These are phyloP conservation scores for Temnothorax curvispinosus DNA, from an alignment of 1,140 invertebrate genomes.

Conservation along the genomic window DNA sequence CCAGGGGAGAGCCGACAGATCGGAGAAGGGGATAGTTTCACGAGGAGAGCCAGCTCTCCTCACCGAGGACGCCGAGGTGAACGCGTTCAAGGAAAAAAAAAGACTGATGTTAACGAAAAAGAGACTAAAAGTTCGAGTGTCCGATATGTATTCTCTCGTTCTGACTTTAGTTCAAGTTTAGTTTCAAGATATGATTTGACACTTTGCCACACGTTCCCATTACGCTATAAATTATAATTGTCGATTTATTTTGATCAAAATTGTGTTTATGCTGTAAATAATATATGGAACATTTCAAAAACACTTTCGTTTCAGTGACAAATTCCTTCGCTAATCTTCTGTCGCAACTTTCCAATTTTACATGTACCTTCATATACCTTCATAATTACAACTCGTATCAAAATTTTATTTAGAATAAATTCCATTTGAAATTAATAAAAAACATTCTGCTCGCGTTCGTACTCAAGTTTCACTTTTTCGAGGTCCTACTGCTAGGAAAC, in stretches of 20 bases:
- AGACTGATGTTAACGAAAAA: not conserved
- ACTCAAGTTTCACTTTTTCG: not conserved
- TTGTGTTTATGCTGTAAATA: not conserved
- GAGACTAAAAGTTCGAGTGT: not conserved
- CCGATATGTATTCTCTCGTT: not conserved
- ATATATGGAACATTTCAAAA: not conserved
- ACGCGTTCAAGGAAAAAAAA: not conserved
- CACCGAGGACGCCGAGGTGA: conserved; percentile 48
- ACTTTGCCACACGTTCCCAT: not conserved
- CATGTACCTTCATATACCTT: not conserved
- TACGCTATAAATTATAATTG: not conserved
- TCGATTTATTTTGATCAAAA: not conserved
- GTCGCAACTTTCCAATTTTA: not conserved
- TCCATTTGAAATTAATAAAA: not conserved
- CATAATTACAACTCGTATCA: not conserved
- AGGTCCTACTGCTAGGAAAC: not conserved
- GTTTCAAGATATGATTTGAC: not conserved
- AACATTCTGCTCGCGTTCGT: not conserved
- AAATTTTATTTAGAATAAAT: not conserved
- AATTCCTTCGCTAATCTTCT: not conserved
- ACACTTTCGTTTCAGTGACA: not conserved
- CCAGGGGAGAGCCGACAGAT: conserved; percentile 2
- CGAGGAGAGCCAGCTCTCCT: conserved; percentile 50
- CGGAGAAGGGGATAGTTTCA: conserved; percentile 49
- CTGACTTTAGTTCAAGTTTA: not conserved